Conservation (phyloP, 2,888 invertebrate genomes). For the Asteroscopus sphinx region DNA sequence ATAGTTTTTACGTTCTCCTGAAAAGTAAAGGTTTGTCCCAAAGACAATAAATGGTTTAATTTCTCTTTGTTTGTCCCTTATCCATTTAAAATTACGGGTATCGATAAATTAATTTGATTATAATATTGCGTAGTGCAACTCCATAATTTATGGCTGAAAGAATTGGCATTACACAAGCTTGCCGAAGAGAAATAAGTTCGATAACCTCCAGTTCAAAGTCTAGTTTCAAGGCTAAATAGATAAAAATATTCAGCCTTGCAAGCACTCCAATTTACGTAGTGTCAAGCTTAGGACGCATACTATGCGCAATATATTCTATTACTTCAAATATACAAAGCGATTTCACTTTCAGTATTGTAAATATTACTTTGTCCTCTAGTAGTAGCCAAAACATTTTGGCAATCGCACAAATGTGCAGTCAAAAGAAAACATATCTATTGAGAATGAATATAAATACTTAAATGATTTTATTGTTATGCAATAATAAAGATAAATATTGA, state of each 20-base stretch:
- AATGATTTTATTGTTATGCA: background rate
- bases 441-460: background rate
- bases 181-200: background rate
- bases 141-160: too few species aligned
- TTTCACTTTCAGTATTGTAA: conserved; percentile 18
- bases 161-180: background rate
- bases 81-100: too few species aligned
- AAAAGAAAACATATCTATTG: conserved; percentile 10
- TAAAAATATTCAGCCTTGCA: background rate
- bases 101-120: too few species aligned
- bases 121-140: too few species aligned
- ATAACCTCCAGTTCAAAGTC: background rate
- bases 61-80: too few species aligned
- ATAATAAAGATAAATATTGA: background rate
- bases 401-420: conserved; percentile 31
- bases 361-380: conserved; percentile 24
- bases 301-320: conserved; percentile 3
- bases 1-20: too few species aligned
- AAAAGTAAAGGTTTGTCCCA: too few species aligned
- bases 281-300: conserved; percentile 2
- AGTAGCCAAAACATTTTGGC: conserved; percentile 52
- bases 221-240: background rate
- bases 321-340: too few species aligned
- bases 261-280: background rate
- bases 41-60: too few species aligned